phyloP scores from a whole-genome alignment of 2,113 vertebrate species.

The Macquaria ambigua region DNA sequence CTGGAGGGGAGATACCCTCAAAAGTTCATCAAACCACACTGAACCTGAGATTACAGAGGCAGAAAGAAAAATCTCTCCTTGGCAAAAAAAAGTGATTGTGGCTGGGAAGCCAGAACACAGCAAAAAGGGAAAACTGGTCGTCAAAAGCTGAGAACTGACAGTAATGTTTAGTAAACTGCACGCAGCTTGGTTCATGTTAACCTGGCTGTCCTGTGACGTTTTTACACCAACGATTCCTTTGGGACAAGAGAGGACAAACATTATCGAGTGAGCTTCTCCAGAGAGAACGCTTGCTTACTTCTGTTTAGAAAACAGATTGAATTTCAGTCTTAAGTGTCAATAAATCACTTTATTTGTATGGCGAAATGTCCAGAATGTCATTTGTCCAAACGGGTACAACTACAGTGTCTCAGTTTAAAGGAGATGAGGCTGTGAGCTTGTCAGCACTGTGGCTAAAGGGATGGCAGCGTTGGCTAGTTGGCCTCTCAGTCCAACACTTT shows the following conservation, averaged over 20 bases:
- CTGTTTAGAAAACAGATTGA: background rate
- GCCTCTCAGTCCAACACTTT: no score
- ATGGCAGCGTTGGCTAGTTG: no score
- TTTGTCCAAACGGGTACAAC: background rate
- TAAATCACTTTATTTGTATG: background rate
- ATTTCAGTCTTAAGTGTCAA: background rate
- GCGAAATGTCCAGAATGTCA: background rate
- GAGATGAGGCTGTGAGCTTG: background rate
- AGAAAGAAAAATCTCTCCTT: background rate
- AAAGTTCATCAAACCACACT: background rate
- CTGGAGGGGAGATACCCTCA: conserved; percentile 5
- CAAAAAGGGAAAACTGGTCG: background rate
- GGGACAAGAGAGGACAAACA: background rate
- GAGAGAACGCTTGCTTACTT: background rate
- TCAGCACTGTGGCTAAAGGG: background rate
- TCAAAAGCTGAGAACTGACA: background rate
- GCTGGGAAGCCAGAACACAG: background rate
- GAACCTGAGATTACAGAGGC: background rate
- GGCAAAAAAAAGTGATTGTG: background rate
- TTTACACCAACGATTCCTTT: background rate
- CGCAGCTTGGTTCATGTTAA: background rate
- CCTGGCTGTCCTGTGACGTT: background rate
- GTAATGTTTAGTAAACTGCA: no score
- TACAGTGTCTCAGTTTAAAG: background rate
- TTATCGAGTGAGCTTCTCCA: background rate